Evolutionary conservation across 2,797 vertebrate genomes (phyloP).

Genomic region (Anolis apletophallus): DNA sequence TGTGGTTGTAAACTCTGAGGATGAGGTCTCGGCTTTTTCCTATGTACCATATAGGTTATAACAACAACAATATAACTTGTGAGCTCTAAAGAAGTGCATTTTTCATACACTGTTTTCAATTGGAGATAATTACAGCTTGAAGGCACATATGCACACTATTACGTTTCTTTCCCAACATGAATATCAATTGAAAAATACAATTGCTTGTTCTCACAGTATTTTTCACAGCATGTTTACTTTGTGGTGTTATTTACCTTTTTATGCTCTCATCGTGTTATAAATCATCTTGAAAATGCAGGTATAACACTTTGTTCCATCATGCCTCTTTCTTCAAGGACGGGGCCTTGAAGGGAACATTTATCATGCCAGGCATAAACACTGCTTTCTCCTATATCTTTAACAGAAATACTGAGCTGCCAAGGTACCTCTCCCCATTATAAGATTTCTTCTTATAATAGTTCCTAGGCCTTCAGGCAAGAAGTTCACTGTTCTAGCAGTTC

Average conservation of each 20-base stretch:
- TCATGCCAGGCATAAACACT: neutral
- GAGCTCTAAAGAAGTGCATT: neutral
- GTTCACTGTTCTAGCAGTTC: neutral
- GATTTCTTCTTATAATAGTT: neutral
- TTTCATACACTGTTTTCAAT: neutral
- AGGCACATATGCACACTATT: too few relatives aligned
- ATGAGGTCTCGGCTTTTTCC: neutral
- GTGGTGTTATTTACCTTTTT: neutral
- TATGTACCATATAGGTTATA: neutral
- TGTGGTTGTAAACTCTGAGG: neutral
- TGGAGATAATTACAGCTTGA: neutral
- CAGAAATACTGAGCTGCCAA: too few relatives aligned
- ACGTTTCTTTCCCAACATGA: neutral
- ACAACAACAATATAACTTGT: neutral
- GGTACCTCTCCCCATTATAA: neutral
- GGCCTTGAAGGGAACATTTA: neutral
- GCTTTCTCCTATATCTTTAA: too few relatives aligned
- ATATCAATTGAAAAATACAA: neutral
- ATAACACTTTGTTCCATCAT: neutral
- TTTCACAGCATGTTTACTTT: slow-evolving; percentile 3
- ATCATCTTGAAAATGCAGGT: neutral
- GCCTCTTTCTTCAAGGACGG: neutral
- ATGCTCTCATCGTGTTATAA: neutral
- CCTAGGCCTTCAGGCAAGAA: neutral
- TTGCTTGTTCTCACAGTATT: neutral